Evolutionary conservation across 2,113 vertebrate genomes (phyloP).

Genomic region (Athene noctua): DNA sequence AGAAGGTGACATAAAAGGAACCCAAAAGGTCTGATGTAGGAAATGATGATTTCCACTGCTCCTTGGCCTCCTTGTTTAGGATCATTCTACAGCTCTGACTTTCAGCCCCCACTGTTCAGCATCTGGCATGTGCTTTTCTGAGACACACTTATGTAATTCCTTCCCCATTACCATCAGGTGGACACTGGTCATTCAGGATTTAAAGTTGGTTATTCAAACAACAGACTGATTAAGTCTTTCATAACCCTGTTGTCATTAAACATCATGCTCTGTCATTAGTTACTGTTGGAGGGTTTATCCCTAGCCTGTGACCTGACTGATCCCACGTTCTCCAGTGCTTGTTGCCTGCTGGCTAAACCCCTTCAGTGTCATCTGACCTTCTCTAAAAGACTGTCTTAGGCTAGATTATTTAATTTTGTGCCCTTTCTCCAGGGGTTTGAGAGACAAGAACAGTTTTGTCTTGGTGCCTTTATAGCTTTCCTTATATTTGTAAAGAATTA

Average conservation of each 20-base stretch:
- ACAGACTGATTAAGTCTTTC: constrained; percentile 19
- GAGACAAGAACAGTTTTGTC: neutral
- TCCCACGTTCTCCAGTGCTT: neutral
- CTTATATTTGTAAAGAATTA: neutral
- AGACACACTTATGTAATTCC: neutral
- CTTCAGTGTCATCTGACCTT: neutral
- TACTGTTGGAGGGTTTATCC: neutral
- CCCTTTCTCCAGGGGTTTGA: neutral
- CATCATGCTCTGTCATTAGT: neutral
- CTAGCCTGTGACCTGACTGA: neutral
- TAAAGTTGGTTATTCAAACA: neutral
- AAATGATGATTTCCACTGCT: neutral
- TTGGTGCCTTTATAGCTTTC: neutral
- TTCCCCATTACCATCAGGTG: neutral
- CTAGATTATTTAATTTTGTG: neutral
- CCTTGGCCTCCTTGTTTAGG: neutral
- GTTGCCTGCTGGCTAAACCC: neutral
- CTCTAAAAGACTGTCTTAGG: neutral
- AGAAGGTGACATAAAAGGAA: neutral
- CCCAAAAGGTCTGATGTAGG: neutral
- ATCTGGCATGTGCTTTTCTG: neutral
- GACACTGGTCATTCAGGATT: neutral
- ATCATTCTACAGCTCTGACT: neutral
- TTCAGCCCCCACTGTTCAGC: neutral
- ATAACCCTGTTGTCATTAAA: constrained; percentile 5